These are phyloP conservation scores for Blastobasis adustella DNA, from an alignment of 2,888 invertebrate species.

Conservation along the genomic window DNA sequence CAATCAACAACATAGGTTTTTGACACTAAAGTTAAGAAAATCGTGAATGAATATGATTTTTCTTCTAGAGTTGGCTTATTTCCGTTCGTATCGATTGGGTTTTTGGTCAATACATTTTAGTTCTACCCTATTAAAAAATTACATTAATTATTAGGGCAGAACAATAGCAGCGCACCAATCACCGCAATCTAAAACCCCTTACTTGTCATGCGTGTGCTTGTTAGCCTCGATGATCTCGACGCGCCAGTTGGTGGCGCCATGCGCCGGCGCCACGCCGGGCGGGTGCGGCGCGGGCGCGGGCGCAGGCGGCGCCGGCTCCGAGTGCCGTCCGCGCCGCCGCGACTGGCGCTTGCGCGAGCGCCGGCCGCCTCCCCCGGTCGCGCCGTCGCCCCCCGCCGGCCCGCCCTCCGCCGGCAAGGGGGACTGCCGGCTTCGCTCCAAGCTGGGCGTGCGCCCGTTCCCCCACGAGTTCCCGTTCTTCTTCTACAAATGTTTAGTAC, in stretches of 20 bases:
- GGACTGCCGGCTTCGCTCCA: conserved; percentile 48
- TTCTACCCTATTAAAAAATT: not conserved
- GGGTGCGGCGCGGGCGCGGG: conserved; percentile 21
- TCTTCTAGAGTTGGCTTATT: not conserved
- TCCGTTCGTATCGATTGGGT: not conserved
- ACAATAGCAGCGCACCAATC: not conserved
- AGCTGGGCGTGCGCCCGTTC: conserved; percentile 43
- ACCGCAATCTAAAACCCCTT: conserved; percentile 7
- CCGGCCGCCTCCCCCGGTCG: conserved; percentile 16
- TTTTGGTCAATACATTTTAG: not conserved
- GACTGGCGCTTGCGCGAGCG: conserved; percentile 28
- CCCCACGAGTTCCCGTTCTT: conserved; percentile 43
- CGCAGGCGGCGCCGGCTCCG: conserved; percentile 24
- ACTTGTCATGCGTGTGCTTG: conserved; percentile 52
- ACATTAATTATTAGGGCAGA: not conserved
- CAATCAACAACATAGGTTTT: no score
- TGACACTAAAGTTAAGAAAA: no score
- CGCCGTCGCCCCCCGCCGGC: conserved; percentile 13
- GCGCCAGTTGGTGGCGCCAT: conserved; percentile 54
- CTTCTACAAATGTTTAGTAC: conserved; percentile 27
- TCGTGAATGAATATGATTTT: not conserved
- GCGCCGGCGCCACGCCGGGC: conserved; percentile 29
- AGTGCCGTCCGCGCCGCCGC: conserved; percentile 25
- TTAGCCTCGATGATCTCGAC: conserved; percentile 67
- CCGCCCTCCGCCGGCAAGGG: conserved; percentile 29